A percentile compares a stretch with the other conserved stretches of the same genome.
phyloP scores from a whole-genome alignment of 1,140 invertebrate genomes.

The Tetraneura akinire region DNA sequence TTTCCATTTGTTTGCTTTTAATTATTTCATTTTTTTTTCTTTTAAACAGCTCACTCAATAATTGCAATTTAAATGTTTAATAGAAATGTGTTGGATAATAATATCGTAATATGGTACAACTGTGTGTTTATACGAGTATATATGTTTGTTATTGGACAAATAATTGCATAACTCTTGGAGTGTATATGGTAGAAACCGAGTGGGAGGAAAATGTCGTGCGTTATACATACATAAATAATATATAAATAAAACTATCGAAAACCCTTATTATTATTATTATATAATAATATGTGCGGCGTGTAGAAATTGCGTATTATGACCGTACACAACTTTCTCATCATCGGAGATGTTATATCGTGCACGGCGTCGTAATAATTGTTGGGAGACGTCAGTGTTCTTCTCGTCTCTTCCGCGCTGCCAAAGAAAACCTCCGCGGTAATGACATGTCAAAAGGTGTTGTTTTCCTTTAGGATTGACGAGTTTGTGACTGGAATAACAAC shows the following conservation, averaged over 20 bases:
- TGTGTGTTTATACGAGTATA: too few species aligned
- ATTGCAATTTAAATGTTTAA: too few species aligned
- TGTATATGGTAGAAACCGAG: background rate
- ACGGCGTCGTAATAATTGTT: slow-evolving; percentile 1
- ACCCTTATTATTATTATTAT: too few species aligned
- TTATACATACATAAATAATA: background rate
- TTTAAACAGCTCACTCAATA: too few species aligned
- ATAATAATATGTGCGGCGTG: background rate
- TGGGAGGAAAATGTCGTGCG: background rate
- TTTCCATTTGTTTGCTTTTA: too few species aligned
- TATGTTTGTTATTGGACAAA: too few species aligned
- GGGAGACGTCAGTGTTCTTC: background rate
- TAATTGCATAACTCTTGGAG: too few species aligned
- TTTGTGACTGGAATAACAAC: slow-evolving; percentile 29
- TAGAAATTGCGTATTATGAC: slow-evolving; percentile 10
- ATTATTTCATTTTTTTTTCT: too few species aligned
- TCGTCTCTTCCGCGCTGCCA: background rate
- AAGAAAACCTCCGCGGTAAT: slow-evolving; percentile 38
- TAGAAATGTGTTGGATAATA: too few species aligned
- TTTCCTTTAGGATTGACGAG: slow-evolving; percentile 23
- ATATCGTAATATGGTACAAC: too few species aligned
- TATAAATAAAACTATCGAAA: too few species aligned
- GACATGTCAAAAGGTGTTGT: slow-evolving; percentile 37
- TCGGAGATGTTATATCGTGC: background rate
- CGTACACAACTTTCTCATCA: slow-evolving; percentile 26